Percentiles rank a stretch among this genome's conserved stretches.
Evolutionary conservation across 30 jellyfish, hydroid and myxozoan species (phyloP).

Genomic region (Hydra vulgaris): DNA sequence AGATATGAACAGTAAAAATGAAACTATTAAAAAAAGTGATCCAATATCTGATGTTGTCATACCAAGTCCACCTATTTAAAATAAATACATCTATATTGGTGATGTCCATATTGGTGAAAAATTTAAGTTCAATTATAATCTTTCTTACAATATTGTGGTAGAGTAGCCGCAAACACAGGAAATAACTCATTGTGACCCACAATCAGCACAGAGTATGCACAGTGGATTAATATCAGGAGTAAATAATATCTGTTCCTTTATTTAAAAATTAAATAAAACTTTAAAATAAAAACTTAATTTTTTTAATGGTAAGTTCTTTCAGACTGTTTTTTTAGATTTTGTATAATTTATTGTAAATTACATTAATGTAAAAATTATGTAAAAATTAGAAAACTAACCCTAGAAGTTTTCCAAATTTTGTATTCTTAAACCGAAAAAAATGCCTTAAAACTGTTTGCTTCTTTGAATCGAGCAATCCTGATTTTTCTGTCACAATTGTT

Average conservation of each 20-base stretch:
- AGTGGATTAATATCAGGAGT: background rate
- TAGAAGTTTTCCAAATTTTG: background rate
- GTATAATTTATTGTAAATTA: no score
- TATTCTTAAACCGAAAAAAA: background rate
- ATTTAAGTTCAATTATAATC: no score
- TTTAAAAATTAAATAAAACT: no score
- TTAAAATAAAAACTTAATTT: no score
- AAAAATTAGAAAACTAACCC: background rate
- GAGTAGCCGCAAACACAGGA: background rate
- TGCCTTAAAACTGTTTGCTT: background rate
- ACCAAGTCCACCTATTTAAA: background rate
- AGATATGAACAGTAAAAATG: background rate
- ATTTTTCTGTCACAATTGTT: background rate
- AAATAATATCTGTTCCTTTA: background rate
- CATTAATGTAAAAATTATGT: no score
- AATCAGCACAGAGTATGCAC: background rate
- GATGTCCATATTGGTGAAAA: no score
- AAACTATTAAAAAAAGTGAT: background rate
- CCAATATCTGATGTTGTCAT: background rate
- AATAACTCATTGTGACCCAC: background rate
- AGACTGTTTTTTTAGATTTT: no score
- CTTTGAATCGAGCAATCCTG: background rate
- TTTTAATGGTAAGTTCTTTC: no score
- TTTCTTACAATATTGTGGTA: background rate
- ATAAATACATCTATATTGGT: no score